Conservation (phyloP, 2,113 vertebrate species). For the Ammodramus savannarum region DNA sequence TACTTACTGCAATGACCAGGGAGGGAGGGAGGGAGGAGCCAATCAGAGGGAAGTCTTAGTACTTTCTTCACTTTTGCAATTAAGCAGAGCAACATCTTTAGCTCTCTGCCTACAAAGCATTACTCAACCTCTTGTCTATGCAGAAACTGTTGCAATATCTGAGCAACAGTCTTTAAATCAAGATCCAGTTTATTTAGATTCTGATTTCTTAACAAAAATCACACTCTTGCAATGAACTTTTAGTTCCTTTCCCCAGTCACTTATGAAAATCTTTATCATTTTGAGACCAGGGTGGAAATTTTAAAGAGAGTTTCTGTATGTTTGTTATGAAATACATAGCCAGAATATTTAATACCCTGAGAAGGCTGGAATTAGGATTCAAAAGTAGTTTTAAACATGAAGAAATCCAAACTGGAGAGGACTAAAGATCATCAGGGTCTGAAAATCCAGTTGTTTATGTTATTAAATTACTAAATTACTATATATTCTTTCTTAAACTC, state of each 20-base stretch:
- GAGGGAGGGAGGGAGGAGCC: fast-evolving
- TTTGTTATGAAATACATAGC: neutral
- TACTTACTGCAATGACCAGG: neutral
- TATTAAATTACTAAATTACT: no score
- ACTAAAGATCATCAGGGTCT: neutral
- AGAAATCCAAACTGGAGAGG: neutral
- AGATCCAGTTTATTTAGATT: neutral
- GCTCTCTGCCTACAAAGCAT: neutral
- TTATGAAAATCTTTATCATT: neutral
- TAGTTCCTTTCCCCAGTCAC: neutral
- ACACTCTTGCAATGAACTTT: neutral
- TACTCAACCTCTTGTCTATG: neutral
- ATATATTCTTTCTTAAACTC: no score
- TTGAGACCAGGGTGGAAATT: neutral
- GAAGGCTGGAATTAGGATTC: neutral
- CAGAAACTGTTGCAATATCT: neutral
- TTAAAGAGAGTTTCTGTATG: neutral
- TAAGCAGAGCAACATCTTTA: neutral
- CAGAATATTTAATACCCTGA: neutral
- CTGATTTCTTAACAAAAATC: neutral
- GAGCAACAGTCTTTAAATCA: neutral
- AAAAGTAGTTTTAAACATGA: neutral
- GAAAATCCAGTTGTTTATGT: neutral
- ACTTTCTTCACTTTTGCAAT: neutral
- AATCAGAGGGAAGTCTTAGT: neutral